Conservation (phyloP, 2,888 invertebrate genomes). For the Latheticus oryzae region DNA sequence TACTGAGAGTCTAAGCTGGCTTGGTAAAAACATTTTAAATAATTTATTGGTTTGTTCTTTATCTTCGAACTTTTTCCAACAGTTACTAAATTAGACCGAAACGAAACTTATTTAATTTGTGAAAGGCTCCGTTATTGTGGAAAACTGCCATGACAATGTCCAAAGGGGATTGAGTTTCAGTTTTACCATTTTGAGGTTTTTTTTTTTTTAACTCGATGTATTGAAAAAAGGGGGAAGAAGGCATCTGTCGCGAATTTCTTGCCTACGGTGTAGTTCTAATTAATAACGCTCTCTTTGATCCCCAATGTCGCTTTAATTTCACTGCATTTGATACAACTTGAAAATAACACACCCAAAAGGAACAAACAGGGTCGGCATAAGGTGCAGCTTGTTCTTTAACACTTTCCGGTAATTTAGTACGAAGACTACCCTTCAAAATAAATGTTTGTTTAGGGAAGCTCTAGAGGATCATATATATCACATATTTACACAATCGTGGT, state of each 20-base stretch:
- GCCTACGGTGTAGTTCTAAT: slow-evolving; percentile 31
- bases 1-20: slow-evolving; percentile 73
- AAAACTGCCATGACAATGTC: no score
- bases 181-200: neutral
- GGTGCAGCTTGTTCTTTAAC: slow-evolving; percentile 13
- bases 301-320: slow-evolving; percentile 37
- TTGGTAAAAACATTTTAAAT: slow-evolving; percentile 69
- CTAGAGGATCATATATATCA: slow-evolving; percentile 12
- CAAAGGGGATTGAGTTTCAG: no score
- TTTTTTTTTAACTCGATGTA: neutral
- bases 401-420: slow-evolving; percentile 31
- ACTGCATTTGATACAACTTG: slow-evolving; percentile 30
- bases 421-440: slow-evolving; percentile 8
- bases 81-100: no score
- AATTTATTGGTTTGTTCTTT: slow-evolving; percentile 4
- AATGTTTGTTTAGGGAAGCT: slow-evolving; percentile 22
- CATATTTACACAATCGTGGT: slow-evolving; percentile 12
- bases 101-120: no score
- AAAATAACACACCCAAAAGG: slow-evolving; percentile 30
- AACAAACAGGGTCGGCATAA: slow-evolving; percentile 33
- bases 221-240: slow-evolving; percentile 8
- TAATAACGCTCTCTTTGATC: slow-evolving; percentile 36
- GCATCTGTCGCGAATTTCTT: slow-evolving; percentile 22
- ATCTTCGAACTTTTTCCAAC: no score
- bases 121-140: no score